Evolutionary conservation across 2,113 vertebrate genomes (phyloP).

Genomic region (Junco hyemalis): DNA sequence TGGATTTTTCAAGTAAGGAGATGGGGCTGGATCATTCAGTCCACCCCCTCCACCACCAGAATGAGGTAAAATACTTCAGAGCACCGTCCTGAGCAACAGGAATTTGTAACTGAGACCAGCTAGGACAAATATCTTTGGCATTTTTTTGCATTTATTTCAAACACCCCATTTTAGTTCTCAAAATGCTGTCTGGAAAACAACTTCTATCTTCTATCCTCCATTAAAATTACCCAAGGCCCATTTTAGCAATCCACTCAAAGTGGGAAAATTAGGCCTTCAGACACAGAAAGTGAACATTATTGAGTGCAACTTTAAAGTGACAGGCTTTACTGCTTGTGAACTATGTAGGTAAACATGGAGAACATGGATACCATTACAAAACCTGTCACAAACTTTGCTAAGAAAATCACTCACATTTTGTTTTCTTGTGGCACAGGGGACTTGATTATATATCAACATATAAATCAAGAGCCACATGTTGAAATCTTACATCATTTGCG

Average conservation of each 20-base stretch:
- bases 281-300: not conserved
- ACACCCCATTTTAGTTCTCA: not conserved
- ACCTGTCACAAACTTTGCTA: not conserved
- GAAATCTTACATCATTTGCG: not conserved
- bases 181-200: not conserved
- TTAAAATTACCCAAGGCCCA: fast-evolving
- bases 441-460: not conserved
- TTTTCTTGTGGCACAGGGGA: not conserved
- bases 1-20: not conserved
- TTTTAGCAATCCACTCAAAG: not conserved
- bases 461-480: not conserved
- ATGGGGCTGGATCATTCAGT: not conserved
- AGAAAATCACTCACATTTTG: not conserved
- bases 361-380: not conserved
- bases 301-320: not conserved
- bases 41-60: not conserved
- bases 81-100: not conserved
- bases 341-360: not conserved
- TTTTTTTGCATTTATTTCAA: not conserved
- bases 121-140: not conserved
- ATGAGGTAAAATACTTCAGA: not conserved
- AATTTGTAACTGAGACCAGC: not conserved
- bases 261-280: not conserved
- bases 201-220: not conserved
- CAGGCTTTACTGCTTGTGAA: not conserved